These are phyloP conservation scores for Ormyrus rosae DNA, from an alignment of 2,888 invertebrate genomes.

Conservation along the genomic window DNA sequence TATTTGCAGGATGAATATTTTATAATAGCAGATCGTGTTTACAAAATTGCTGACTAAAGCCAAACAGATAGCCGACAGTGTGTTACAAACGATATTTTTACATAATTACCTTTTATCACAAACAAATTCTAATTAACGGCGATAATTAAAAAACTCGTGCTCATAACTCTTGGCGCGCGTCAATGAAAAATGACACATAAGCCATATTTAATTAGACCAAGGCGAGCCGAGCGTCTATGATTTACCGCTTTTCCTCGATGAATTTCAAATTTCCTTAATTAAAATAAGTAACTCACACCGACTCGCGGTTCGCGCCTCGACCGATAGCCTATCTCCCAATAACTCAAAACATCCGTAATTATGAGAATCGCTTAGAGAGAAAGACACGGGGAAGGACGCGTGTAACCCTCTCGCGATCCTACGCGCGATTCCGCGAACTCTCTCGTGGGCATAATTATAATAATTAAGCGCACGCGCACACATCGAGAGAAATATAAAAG, in stretches of 20 bases:
- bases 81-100: background rate
- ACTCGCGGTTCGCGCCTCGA: background rate
- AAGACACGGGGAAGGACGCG: background rate
- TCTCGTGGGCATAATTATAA: slow-evolving; percentile 32
- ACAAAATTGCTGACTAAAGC: background rate
- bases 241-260: slow-evolving; percentile 30
- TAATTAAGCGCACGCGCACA: slow-evolving; percentile 32
- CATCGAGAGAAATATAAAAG: slow-evolving; percentile 17
- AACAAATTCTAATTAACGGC: slow-evolving; percentile 22
- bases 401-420: background rate
- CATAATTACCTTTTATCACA: slow-evolving; percentile 17
- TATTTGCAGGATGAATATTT: no score
- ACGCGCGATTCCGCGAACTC: slow-evolving; percentile 12
- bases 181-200: slow-evolving; percentile 41
- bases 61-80: background rate
- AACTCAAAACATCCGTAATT: slow-evolving; percentile 31
- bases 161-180: slow-evolving; percentile 11
- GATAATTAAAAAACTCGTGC: slow-evolving; percentile 4
- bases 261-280: slow-evolving; percentile 29
- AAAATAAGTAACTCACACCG: slow-evolving; percentile 6
- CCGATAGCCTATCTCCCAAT: slow-evolving; percentile 3
- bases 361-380: slow-evolving; percentile 15
- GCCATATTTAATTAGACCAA: slow-evolving; percentile 47
- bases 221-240: slow-evolving; percentile 35
- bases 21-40: background rate